Evolutionary conservation across 2,888 invertebrate genomes (phyloP), one percentile per base, ranked within the genome.

Genomic region (Nudaria mundana): DNA sequence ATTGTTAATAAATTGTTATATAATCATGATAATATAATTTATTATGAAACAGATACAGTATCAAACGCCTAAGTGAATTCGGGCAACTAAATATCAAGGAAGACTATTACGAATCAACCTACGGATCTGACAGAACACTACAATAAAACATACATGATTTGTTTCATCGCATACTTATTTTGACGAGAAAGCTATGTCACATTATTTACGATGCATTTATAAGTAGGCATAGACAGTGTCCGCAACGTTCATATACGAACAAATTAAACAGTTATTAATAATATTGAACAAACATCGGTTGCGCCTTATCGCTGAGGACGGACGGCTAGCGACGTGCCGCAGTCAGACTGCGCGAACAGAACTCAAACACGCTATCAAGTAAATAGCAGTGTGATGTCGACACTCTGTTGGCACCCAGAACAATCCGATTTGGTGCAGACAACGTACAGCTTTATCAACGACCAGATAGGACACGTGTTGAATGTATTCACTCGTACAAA

Each of bases 191-290:
- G n/a, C n/a, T n/a, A n/a, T n/a, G n/a, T n/a, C n/a, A n/a, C n/a
- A n/a, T n/a, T n/a, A n/a, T n/a, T n/a, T n/a, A n/a, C n/a, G n/a
- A n/a, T n/a, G n/a, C n/a, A n/a, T n/a, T n/a, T n/a, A 11, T 26
- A 12, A n/a, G 26, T 7, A 14, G 10, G 25, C 18, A 31, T 25
- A 25, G 18, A 38, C 37, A n/a, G 11, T 39, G 11, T 14, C 18
- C 33, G 3, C 24, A 25, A 26, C 37, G n/a, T n/a, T 8, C 28
- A 41, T 43, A 30, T 37, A 44, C 46, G 37, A 37, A 34, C 41
- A 36, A 55, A 56, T 44, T 40, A 38, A 40, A 47, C 32, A 44
- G 37, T 56, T 56, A 50, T 53, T 47, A 55, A 52, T 52, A 55
- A 44, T 38, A 38, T 31, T 22, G 26, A 15, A 32, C 37, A 37